phyloP scores from a whole-genome alignment of 2,797 vertebrate species.

The Denticeps clupeoides region DNA sequence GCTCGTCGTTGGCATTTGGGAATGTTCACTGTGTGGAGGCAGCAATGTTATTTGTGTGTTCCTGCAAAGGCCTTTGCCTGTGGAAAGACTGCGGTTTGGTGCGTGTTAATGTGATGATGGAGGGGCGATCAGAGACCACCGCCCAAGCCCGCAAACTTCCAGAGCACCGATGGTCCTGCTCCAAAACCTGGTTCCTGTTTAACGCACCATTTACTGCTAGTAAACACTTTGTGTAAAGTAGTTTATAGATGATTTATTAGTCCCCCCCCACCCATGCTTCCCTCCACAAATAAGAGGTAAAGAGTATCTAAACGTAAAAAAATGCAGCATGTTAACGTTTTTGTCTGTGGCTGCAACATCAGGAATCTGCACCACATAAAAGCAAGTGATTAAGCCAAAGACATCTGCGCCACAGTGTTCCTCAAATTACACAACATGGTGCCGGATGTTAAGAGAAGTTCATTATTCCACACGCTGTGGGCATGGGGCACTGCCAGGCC shows the following conservation, averaged over 20 bases:
- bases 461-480: conserved; percentile 16
- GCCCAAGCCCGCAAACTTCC: conserved; percentile 24
- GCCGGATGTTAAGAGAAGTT: conserved; percentile 22
- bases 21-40: too few relatives aligned
- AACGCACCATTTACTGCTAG: conserved; percentile 50
- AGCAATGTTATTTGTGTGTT: too few relatives aligned
- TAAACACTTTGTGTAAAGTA: conserved; percentile 51
- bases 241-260: conserved; percentile 50
- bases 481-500: conserved; percentile 52
- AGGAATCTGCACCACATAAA: conserved; percentile 15
- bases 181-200: conserved; percentile 51
- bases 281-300: conserved; percentile 30
- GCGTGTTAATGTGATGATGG: too few relatives aligned
- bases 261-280: conserved; percentile 19
- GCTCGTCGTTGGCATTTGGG: conserved; percentile 16
- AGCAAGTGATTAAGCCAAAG: conserved; percentile 20
- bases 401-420: conserved; percentile 23
- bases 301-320: conserved; percentile 36
- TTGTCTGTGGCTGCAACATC: too few relatives aligned
- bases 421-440: conserved; percentile 22
- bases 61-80: too few relatives aligned
- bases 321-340: too few relatives aligned
- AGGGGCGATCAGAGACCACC: conserved; percentile 25
- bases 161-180: conserved; percentile 12
- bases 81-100: too few relatives aligned